These are phyloP conservation scores for Gryon sp. DNA, from an alignment of 1,140 invertebrate genomes.

Conservation along the genomic window DNA sequence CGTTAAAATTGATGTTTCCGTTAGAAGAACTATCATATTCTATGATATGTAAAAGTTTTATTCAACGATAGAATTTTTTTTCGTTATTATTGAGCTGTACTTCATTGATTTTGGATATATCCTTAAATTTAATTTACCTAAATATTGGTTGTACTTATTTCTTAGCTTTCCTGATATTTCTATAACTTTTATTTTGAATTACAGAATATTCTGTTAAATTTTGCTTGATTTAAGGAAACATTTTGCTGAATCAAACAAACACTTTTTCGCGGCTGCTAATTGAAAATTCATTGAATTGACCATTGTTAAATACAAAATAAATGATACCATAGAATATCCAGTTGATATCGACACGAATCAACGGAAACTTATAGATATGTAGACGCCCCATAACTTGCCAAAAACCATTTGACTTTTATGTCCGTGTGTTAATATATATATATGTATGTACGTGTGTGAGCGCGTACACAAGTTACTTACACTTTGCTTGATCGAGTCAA, in stretches of 20 bases:
- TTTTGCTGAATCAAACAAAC: no score
- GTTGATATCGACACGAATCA: background rate
- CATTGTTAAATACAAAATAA: no score
- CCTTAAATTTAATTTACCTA: no score
- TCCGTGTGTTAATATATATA: constrained; percentile 3
- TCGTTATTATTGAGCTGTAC: background rate
- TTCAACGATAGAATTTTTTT: background rate
- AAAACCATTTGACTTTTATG: constrained; percentile 15
- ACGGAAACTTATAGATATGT: constrained; percentile 24
- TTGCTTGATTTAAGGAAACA: no score
- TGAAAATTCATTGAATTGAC: background rate
- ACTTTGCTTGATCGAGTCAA: constrained; percentile 46
- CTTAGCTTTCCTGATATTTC: no score
- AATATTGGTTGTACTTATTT: no score
- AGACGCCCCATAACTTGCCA: constrained; percentile 25
- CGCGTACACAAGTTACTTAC: constrained; percentile 48
- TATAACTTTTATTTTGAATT: no score
- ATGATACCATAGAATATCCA: no score
- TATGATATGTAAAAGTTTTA: constrained; percentile 3
- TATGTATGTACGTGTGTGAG: constrained; percentile 10
- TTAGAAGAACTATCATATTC: background rate
- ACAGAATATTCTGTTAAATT: no score
- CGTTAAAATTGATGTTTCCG: no score
- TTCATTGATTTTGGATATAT: no score
- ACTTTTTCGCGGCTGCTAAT: no score